Evolutionary conservation across 53 echinoderm and acorn worm species (phyloP).

Genomic region (Hippasteria phrygiana): DNA sequence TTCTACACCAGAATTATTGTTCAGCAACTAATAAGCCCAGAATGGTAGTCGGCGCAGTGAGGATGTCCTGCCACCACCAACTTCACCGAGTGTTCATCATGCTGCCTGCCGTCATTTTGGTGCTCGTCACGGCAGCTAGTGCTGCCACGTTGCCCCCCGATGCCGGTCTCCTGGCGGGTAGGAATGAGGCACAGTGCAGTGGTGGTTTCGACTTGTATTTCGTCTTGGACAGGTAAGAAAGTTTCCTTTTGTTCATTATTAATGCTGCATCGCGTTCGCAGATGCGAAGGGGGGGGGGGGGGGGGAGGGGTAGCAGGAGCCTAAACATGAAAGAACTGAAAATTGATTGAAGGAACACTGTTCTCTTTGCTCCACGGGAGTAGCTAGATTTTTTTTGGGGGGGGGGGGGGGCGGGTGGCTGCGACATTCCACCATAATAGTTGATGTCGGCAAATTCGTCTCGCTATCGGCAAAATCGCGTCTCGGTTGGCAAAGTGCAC

Average conservation of each 20-base stretch:
- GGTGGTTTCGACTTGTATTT: conserved; percentile 93
- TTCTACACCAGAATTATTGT: not conserved
- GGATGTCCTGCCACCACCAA: conserved; percentile 13
- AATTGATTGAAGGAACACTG: too few species aligned
- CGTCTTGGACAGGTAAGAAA: conserved; percentile 86
- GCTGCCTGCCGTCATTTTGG: conserved; percentile 33
- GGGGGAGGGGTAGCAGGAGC: too few species aligned
- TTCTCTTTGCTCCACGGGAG: too few species aligned
- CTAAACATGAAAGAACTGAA: too few species aligned
- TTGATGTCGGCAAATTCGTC: too few species aligned
- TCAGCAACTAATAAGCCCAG: not conserved
- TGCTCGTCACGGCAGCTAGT: conserved; percentile 8
- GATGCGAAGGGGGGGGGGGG: too few species aligned
- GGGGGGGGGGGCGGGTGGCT: too few species aligned
- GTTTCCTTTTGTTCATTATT: not conserved
- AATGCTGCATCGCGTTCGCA: too few species aligned
- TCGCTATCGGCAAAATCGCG: too few species aligned
- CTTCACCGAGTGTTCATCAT: conserved; percentile 8
- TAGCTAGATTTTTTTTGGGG: too few species aligned
- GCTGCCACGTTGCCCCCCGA: conserved; percentile 38
- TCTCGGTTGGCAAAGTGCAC: too few species aligned
- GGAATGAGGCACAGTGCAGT: conserved; percentile 74
- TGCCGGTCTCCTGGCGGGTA: not conserved
- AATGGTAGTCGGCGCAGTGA: not conserved
- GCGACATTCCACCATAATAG: too few species aligned